Percentiles rank a stretch among this genome's conserved stretches.
Conservation (phyloP, 2,888 invertebrate species). For the Clepsis dumicolana region DNA sequence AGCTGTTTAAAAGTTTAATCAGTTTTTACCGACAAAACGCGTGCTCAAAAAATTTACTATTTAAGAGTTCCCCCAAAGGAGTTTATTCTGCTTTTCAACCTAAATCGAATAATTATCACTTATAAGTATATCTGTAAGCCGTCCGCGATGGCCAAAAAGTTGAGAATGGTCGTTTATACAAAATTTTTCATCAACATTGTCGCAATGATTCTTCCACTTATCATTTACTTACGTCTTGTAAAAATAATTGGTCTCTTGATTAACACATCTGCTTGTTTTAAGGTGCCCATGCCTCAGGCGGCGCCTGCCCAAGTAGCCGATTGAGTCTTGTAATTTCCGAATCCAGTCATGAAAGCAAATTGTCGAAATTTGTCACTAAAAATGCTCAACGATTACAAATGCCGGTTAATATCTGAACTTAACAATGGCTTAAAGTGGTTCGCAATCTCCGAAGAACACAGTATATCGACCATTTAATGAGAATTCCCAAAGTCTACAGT, state of each 20-base stretch:
- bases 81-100: constrained; percentile 7
- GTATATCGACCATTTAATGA: constrained; percentile 73
- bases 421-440: constrained; percentile 15
- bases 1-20: constrained; percentile 8
- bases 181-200: neutral
- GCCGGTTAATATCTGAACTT: neutral
- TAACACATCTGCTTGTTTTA: constrained; percentile 59
- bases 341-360: constrained; percentile 27
- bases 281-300: constrained; percentile 58
- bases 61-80: constrained; percentile 1
- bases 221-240: constrained; percentile 15
- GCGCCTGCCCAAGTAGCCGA: constrained; percentile 49
- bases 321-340: constrained; percentile 16
- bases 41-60: constrained; percentile 10
- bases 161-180: neutral
- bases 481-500: constrained; percentile 74
- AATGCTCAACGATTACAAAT: constrained; percentile 11
- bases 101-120: neutral
- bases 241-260: constrained; percentile 60
- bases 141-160: neutral
- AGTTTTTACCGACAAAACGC: constrained; percentile 14
- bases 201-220: neutral
- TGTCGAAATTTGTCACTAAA: constrained; percentile 39
- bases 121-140: neutral
- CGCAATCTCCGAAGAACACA: constrained; percentile 37